Percentiles rank a stretch among this genome's conserved stretches.
Conservation (phyloP, 2,888 invertebrate species). For the Neoitamus cyanurus region DNA sequence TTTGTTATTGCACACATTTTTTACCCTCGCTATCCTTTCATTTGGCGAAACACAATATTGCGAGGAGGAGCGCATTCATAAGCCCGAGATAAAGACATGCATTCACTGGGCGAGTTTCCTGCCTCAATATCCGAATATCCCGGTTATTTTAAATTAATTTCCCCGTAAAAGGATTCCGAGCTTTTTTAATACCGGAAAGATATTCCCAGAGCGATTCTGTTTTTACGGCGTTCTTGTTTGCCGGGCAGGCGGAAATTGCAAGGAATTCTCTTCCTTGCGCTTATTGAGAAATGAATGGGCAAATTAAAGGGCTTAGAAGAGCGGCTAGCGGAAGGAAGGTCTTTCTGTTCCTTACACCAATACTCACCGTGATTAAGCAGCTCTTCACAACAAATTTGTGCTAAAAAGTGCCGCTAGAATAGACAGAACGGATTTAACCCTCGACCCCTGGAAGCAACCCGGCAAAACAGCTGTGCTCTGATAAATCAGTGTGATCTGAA, state of each 20-base stretch:
- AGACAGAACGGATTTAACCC: no score
- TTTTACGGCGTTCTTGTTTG: neutral
- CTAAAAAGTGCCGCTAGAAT: neutral
- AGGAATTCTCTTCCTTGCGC: neutral
- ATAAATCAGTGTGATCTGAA: neutral
- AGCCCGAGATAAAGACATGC: neutral
- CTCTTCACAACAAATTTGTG: neutral
- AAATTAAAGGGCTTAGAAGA: neutral
- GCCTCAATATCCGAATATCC: neutral
- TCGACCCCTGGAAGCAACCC: neutral
- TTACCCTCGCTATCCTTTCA: neutral
- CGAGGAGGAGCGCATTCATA: neutral
- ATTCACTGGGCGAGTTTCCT: neutral
- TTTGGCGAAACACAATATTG: neutral
- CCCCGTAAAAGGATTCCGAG: neutral
- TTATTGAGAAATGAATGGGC: neutral
- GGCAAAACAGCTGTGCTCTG: neutral
- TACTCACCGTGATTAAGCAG: neutral
- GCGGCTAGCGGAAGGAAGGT: neutral
- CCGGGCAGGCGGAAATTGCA: neutral
- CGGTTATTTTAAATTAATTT: neutral
- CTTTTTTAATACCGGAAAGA: neutral
- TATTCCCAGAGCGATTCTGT: neutral
- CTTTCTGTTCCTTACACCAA: neutral
- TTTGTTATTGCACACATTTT: slow-evolving; percentile 1